Percentiles rank a stretch among this genome's conserved stretches.
Conservation (phyloP, 2,113 vertebrate species). For the Protobothrops mucrosquamatus region DNA sequence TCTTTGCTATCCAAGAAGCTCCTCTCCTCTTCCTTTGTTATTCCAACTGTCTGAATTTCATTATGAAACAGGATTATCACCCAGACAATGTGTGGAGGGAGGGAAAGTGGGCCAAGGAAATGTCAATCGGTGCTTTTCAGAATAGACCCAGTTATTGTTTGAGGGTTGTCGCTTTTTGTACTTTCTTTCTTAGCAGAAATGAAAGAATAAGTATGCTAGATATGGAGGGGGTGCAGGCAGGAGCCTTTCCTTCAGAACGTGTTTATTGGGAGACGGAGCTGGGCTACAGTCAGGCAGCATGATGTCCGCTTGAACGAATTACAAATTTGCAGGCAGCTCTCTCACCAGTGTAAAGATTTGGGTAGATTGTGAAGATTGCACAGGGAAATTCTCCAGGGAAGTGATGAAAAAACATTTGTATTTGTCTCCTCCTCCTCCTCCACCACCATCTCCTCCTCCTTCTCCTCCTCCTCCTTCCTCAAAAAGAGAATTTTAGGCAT, state of each 20-base stretch:
- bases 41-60: constrained; percentile 59
- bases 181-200: constrained; percentile 42
- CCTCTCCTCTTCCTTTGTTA: constrained; percentile 36
- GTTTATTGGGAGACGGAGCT: neutral
- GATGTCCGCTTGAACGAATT: neutral
- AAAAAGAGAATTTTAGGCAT: neutral
- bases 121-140: constrained; percentile 50
- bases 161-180: constrained; percentile 11
- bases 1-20: constrained; percentile 44
- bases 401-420: neutral
- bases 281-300: neutral
- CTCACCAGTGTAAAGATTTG: neutral
- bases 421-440: neutral
- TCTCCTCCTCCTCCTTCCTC: neutral
- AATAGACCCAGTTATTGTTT: constrained; percentile 46
- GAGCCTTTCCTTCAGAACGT: neutral
- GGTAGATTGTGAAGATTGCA: neutral
- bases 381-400: neutral
- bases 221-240: constrained; percentile 27
- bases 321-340: neutral
- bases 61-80: constrained; percentile 59
- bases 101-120: constrained; percentile 12
- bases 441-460: no score
- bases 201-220: constrained; percentile 29
- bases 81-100: constrained; percentile 18